phyloP scores from a whole-genome alignment of 2,888 invertebrate species.

The Drosophila koepferae region DNA sequence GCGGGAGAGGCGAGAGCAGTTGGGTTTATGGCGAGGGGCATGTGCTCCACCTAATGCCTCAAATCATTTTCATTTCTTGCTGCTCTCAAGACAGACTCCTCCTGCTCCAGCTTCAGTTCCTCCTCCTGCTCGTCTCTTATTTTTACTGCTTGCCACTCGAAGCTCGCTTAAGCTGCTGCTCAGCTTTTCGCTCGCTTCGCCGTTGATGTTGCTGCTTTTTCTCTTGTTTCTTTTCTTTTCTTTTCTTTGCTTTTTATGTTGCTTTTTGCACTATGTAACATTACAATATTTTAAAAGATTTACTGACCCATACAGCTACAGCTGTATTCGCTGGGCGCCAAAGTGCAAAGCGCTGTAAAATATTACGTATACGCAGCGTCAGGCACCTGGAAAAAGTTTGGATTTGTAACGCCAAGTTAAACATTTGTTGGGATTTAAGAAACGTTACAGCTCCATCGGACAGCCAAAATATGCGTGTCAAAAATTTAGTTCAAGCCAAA shows the following conservation, averaged over 20 bases:
- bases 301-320: conserved; percentile 69
- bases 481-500: conserved; percentile 8
- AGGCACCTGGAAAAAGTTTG: conserved; percentile 48
- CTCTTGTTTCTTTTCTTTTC: background rate
- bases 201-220: background rate
- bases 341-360: conserved; percentile 75
- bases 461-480: conserved; percentile 27
- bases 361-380: conserved; percentile 64
- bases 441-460: conserved; percentile 15
- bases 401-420: conserved; percentile 51
- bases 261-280: conserved; percentile 37
- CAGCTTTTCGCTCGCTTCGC: background rate
- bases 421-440: conserved; percentile 45
- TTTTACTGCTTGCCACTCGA: conserved; percentile 68
- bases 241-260: background rate
- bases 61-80: conserved; percentile 78
- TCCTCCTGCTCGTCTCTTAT: conserved; percentile 14
- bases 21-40: conserved; percentile 6
- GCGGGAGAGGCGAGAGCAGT: background rate
- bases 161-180: conserved; percentile 57
- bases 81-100: conserved; percentile 38
- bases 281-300: conserved; percentile 77
- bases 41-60: conserved; percentile 65
- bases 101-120: background rate
- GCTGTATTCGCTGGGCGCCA: conserved; percentile 31